phyloP scores from a whole-genome alignment of 2,888 invertebrate species.

The Oligia latruncula region DNA sequence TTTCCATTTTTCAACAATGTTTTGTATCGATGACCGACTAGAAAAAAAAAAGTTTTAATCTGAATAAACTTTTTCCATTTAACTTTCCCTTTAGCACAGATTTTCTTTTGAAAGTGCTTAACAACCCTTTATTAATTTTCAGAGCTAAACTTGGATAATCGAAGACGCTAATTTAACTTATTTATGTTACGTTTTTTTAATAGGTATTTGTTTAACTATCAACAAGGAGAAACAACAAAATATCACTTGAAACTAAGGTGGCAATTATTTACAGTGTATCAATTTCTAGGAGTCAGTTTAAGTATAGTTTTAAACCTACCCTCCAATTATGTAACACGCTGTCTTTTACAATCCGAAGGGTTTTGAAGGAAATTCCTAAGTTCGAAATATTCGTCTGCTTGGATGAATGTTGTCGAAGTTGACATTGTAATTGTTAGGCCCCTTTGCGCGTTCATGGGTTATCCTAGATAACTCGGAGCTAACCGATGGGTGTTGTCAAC shows the following conservation, averaged over 20 bases:
- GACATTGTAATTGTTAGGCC: background rate
- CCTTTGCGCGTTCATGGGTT: too few relatives aligned
- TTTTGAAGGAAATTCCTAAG: background rate
- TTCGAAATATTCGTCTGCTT: background rate
- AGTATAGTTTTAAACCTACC: background rate
- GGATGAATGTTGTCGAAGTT: background rate
- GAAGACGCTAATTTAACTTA: conserved; percentile 22
- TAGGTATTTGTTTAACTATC: background rate
- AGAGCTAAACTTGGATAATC: conserved; percentile 29
- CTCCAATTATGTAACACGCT: background rate
- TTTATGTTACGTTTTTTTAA: conserved; percentile 5
- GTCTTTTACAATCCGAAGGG: background rate
- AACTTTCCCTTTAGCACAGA: conserved; percentile 31
- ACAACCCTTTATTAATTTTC: conserved; percentile 42
- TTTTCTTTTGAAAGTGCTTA: conserved; percentile 43
- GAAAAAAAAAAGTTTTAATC: conserved; percentile 29
- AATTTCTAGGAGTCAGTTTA: background rate
- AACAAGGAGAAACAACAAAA: background rate
- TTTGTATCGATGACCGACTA: conserved; percentile 17
- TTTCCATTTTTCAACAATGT: conserved; percentile 10
- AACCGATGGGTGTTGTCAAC: too few relatives aligned
- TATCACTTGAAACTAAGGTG: background rate
- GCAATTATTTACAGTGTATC: background rate
- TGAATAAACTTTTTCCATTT: conserved; percentile 45
- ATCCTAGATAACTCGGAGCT: too few relatives aligned